Conservation (phyloP, 2,113 vertebrate species). For the Cettia cetti region DNA sequence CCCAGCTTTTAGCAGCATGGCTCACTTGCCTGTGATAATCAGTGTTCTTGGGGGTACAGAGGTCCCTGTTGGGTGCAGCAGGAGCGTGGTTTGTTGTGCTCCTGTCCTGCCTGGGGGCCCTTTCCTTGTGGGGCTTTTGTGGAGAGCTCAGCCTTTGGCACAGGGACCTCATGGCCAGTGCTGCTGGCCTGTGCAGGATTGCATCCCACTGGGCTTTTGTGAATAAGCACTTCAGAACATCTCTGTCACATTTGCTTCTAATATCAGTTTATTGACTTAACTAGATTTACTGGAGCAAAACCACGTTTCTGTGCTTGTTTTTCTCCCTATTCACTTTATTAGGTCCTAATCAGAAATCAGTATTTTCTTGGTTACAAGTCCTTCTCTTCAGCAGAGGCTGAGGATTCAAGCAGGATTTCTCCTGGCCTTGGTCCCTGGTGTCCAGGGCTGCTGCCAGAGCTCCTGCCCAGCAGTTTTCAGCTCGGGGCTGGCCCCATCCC, state of each 20-base stretch:
- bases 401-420: neutral
- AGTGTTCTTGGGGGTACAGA: neutral
- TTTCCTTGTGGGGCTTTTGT: too few species aligned
- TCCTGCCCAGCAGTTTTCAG: neutral
- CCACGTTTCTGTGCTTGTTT: neutral
- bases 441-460: neutral
- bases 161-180: fast-evolving
- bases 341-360: neutral
- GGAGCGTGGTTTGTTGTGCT: neutral
- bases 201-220: neutral
- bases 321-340: neutral
- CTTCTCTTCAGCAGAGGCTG: neutral
- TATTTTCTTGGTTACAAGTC: neutral
- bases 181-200: neutral
- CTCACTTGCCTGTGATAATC: neutral
- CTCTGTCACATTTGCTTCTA: neutral
- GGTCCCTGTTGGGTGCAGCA: neutral
- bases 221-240: neutral
- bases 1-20: neutral
- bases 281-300: neutral
- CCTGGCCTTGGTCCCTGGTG: neutral
- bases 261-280: neutral
- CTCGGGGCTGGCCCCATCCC: neutral
- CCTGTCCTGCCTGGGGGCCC: neutral
- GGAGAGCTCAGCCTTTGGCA: neutral